A percentile compares a stretch with the other conserved stretches of the same genome.
Evolutionary conservation across 1,140 invertebrate genomes (phyloP).

Genomic region (Zaprionus vittiger): DNA sequence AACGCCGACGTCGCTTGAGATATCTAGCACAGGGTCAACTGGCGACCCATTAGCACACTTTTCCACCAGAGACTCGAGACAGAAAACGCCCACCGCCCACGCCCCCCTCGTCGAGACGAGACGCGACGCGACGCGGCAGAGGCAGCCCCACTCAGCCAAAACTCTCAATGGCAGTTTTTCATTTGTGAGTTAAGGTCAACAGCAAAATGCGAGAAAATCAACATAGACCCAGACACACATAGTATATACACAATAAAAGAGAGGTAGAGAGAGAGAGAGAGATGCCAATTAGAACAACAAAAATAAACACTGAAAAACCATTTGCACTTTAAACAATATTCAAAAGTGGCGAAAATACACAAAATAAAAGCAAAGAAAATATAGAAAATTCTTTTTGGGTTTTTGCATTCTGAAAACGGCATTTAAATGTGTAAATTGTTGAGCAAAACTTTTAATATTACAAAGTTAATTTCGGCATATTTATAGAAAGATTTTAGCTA

Average conservation of each 20-base stretch:
- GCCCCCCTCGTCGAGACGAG: conserved; percentile 22
- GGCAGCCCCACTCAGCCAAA: conserved; percentile 41
- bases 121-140: neutral
- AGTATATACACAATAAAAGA: conserved; percentile 30
- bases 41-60: conserved; percentile 83
- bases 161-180: conserved; percentile 76
- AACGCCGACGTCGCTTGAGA: conserved; percentile 3
- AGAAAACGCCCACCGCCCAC: conserved; percentile 20
- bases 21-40: conserved; percentile 82
- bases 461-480: neutral
- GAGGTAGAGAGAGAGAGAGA: neutral
- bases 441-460: too few relatives aligned
- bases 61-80: conserved; percentile 51
- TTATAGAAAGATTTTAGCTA: neutral
- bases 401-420: neutral
- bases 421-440: too few relatives aligned
- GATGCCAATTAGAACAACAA: neutral
- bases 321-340: neutral
- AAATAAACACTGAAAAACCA: neutral
- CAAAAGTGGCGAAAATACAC: neutral
- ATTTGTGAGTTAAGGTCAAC: conserved; percentile 75
- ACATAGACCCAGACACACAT: conserved; percentile 22
- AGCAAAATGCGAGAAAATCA: conserved; percentile 49
- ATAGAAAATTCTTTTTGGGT: neutral
- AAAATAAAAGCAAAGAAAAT: neutral